A percentile compares a stretch with the other conserved stretches of the same genome.
These are phyloP conservation scores for Forbesichthys papilliferus DNA, from an alignment of 2,113 vertebrate genomes.

Conservation along the genomic window DNA sequence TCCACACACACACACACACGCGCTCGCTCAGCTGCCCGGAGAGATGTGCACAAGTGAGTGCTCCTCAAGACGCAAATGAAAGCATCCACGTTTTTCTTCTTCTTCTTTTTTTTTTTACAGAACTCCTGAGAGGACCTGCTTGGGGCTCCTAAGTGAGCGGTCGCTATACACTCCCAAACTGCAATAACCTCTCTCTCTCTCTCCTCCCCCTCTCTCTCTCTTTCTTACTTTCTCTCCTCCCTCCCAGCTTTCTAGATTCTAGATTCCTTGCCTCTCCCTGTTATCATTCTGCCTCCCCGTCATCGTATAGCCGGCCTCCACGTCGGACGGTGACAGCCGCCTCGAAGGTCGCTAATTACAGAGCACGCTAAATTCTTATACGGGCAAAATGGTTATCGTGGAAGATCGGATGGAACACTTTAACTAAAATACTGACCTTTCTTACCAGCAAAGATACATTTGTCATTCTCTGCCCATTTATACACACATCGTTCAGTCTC, in stretches of 20 bases:
- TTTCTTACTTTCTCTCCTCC: background rate
- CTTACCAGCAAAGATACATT: no score
- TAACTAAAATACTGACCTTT: background rate
- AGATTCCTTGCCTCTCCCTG: slow-evolving; percentile 17
- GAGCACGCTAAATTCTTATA: slow-evolving; percentile 37
- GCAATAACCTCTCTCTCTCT: slow-evolving; percentile 31
- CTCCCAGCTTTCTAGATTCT: background rate
- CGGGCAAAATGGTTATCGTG: slow-evolving; percentile 16
- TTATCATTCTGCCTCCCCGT: slow-evolving; percentile 38
- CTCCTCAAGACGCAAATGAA: slow-evolving; percentile 38
- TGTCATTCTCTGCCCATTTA: no score
- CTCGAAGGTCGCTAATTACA: slow-evolving; percentile 58
- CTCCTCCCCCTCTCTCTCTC: background rate
- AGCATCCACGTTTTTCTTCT: slow-evolving; percentile 45
- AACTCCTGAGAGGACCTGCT: slow-evolving; percentile 55
- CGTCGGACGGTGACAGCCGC: slow-evolving; percentile 13
- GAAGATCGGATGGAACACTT: slow-evolving; percentile 1
- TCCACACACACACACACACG: slow-evolving; percentile 29
- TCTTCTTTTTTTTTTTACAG: slow-evolving; percentile 5
- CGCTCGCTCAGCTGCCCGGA: slow-evolving; percentile 4
- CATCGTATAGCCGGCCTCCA: slow-evolving; percentile 37
- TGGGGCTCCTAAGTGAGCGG: slow-evolving; percentile 44
- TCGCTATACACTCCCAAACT: slow-evolving; percentile 29
- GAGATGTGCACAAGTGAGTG: slow-evolving; percentile 3
- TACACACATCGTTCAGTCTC: no score